These are phyloP conservation scores for Apostichopus californicus DNA, from an alignment of 35 echinoderm and acorn worm species.

Conservation along the genomic window DNA sequence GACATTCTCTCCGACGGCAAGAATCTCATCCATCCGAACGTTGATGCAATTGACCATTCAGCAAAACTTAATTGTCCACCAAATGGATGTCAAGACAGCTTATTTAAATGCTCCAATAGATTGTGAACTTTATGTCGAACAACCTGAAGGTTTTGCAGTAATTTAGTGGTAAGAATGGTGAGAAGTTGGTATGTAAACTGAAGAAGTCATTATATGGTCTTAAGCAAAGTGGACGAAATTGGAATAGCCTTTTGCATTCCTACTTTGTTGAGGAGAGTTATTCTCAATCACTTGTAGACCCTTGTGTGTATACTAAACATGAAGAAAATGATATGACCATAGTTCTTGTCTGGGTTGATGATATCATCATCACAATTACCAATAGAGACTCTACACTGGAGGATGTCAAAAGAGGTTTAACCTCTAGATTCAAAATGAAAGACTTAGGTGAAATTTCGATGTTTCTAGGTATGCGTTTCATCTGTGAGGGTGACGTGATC, in stretches of 20 bases:
- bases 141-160: conserved; percentile 58
- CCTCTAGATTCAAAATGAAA: neutral
- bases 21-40: too few relatives aligned
- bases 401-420: conserved; percentile 23
- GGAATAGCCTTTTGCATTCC: conserved; percentile 61
- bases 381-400: neutral
- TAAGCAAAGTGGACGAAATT: conserved; percentile 25
- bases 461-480: conserved; percentile 68
- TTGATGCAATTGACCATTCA: conserved; percentile 45
- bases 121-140: conserved; percentile 46
- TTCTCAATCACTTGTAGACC: too few relatives aligned
- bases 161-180: conserved; percentile 24
- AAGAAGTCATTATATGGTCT: conserved; percentile 68
- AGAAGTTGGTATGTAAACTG: conserved; percentile 6
- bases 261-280: too few relatives aligned
- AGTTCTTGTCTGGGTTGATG: too few relatives aligned
- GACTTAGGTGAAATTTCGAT: conserved; percentile 25
- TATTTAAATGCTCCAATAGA: too few relatives aligned
- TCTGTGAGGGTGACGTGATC: conserved; percentile 24
- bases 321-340: neutral
- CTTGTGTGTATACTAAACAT: conserved; percentile 1
- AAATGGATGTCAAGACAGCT: too few relatives aligned
- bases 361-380: neutral
- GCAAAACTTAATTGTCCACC: conserved; percentile 49
- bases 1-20: too few relatives aligned